phyloP scores from a whole-genome alignment of 2,797 vertebrate species.

The Sebastes trivittatus region DNA sequence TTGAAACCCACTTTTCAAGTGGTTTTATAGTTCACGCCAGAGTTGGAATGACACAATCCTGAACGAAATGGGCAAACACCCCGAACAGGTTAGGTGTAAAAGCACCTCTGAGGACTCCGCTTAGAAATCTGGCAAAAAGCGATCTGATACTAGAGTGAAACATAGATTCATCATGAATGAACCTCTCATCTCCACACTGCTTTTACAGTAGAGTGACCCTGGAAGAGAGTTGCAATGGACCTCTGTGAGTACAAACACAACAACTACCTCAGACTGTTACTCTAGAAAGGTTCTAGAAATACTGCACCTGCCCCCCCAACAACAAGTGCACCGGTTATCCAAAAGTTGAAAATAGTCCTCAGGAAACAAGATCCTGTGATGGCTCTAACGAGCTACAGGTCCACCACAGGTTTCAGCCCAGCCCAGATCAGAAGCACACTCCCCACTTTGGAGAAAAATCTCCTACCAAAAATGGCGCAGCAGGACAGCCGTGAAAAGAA shows the following conservation, averaged over 20 bases:
- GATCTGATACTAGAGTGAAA: neutral
- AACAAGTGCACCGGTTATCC: neutral
- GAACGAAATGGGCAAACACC: neutral
- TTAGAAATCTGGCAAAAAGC: neutral
- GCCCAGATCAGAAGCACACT: neutral
- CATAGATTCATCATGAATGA: neutral
- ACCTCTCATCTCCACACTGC: no score
- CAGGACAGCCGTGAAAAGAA: neutral
- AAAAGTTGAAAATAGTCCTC: neutral
- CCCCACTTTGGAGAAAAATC: neutral
- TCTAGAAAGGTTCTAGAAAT: no score
- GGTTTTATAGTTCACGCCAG: neutral
- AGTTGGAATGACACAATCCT: neutral
- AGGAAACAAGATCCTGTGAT: neutral
- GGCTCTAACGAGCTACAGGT: neutral
- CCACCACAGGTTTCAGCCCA: neutral
- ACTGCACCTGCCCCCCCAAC: no score
- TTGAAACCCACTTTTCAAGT: neutral
- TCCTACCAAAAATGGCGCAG: neutral
- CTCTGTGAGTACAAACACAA: no score
- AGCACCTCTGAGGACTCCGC: neutral
- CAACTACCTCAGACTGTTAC: no score
- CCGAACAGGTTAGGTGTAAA: neutral
- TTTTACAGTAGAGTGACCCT: no score
- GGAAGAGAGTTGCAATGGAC: no score